Evolutionary conservation across 2,113 vertebrate species (phyloP).

Genomic region (Marcusenius ussheri): DNA sequence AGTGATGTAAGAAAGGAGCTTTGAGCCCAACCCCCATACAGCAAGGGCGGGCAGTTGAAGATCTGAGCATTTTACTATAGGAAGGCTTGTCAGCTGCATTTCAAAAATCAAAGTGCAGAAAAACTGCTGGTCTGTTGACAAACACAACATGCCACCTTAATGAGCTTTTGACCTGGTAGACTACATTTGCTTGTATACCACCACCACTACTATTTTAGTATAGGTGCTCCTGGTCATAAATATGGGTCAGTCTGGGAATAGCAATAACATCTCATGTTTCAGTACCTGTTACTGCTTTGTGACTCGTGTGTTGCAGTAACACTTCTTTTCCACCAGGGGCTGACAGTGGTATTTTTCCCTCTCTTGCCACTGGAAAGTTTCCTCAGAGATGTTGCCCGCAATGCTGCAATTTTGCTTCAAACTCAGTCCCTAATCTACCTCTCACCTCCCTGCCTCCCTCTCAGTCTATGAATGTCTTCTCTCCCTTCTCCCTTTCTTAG

Average conservation of each 20-base stretch:
- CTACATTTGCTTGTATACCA: background rate
- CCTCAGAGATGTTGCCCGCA: background rate
- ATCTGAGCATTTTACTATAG: background rate
- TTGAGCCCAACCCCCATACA: background rate
- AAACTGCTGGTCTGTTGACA: background rate
- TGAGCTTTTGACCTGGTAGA: background rate
- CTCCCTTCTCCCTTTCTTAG: background rate
- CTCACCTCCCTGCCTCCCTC: background rate
- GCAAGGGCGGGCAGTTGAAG: background rate
- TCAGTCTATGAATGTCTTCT: background rate
- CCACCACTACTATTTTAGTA: background rate
- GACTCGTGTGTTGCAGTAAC: background rate
- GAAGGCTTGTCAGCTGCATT: background rate
- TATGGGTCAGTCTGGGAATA: background rate
- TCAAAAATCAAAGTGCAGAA: background rate
- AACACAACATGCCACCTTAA: background rate
- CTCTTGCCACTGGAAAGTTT: background rate
- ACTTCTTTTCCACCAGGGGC: conserved; percentile 9
- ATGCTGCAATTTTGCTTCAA: background rate
- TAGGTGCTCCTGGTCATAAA: background rate
- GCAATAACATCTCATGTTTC: background rate
- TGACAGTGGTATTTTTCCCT: background rate
- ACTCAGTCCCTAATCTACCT: background rate
- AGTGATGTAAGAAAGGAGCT: background rate
- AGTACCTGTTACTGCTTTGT: background rate